Base-by-base conservation (phyloP, 2,888 invertebrate genomes). In the Cheilosia vulpina region DNA sequence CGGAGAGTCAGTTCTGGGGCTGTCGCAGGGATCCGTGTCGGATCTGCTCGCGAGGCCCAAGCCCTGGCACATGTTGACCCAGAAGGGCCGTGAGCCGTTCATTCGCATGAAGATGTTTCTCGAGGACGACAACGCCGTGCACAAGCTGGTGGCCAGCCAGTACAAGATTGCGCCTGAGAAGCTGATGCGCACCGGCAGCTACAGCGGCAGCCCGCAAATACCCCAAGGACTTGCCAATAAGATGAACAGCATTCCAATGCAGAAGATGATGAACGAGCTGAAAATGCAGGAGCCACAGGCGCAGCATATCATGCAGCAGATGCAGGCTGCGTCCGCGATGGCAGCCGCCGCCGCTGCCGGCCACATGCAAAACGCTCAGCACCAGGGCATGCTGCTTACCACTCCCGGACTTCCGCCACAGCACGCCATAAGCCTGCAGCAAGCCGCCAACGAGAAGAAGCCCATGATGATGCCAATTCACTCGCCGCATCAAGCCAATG, bases 61-160 rank as follows among this genome's bases (percentile, higher is more conserved):
- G 92, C 98, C 99, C 0, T 99, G 99, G 99, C 98, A 98, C 91
- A 98, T 99, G 98, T 94, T 99, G 63, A 99, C 99, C 15, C 98
- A 97, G 90, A 98, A 98, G 92, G 98, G 98, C 1, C 94, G 98
- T 31, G 98, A 99, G 90, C 99, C 98, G 0, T 99, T 98, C 93
- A 98, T 99, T 87, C 94, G 98, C 82, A 99, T 99, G 98, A 98
- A 98, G 92, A 97, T 98, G 96, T 99, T 99, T 93, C 93, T 99
- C 88, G 98, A 98, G 92, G 98, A 98, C 90, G 98, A 98, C 88
- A 97, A 98, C 90, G 98, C 98, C 13, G 98, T 98, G 1, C 98
- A 98, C 92, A 98, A 98, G 91, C 93, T 98, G 88, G 98, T 98
- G 27, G 98, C 99, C 87, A 98, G 98, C 87, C 99, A 99, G 93